Evolutionary conservation across 2,113 vertebrate species (phyloP).

Genomic region (Hemibagrus wyckioides): DNA sequence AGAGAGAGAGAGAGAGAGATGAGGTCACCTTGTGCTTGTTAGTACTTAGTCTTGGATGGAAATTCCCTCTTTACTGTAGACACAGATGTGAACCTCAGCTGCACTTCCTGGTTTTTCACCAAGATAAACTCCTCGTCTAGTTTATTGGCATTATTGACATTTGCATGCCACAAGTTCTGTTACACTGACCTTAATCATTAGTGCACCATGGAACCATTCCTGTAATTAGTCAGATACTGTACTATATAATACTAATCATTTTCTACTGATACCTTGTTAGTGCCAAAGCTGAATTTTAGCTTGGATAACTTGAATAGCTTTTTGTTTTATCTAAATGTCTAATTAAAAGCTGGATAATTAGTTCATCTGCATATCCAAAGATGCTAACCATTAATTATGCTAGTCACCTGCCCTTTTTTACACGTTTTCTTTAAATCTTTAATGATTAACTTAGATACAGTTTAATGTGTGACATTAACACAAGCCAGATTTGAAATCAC

Average conservation of each 20-base stretch:
- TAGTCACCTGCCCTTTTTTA: background rate
- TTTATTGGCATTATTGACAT: background rate
- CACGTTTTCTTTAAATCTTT: background rate
- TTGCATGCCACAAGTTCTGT: background rate
- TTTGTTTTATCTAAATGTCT: background rate
- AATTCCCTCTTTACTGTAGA: background rate
- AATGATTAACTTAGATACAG: background rate
- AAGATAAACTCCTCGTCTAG: background rate
- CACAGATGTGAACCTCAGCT: background rate
- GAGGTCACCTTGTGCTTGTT: slow-evolving; percentile 33
- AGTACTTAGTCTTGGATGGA: slow-evolving; percentile 2
- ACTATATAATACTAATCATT: background rate
- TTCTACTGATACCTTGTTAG: background rate
- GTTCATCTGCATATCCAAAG: background rate
- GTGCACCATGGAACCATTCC: background rate
- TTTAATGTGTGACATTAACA: background rate
- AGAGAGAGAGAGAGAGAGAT: background rate
- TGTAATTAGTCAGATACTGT: background rate
- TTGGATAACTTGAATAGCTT: background rate
- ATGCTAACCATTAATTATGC: background rate
- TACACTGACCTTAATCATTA: background rate
- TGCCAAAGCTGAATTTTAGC: background rate
- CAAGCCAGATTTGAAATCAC: background rate
- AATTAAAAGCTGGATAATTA: background rate
- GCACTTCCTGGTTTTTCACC: background rate